These are phyloP conservation scores for Oxyruncus cristatus DNA, from an alignment of 2,113 vertebrate species.

Conservation along the genomic window DNA sequence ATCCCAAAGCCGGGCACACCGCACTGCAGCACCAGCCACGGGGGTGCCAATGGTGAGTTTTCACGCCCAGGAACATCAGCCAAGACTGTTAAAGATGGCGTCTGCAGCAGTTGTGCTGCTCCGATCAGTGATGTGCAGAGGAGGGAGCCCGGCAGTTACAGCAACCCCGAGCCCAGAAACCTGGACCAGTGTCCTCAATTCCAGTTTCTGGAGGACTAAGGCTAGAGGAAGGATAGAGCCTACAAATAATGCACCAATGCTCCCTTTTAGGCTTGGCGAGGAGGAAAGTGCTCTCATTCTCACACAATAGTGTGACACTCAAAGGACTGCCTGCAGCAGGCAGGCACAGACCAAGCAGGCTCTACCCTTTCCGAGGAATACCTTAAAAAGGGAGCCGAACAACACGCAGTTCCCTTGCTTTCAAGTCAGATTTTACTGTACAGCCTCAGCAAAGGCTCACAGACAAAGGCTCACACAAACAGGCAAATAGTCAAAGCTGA, in stretches of 20 bases:
- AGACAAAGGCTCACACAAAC: too few species aligned
- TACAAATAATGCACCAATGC: neutral
- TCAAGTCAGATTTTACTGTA: neutral
- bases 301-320: fast-evolving
- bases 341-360: neutral
- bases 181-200: neutral
- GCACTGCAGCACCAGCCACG: too few species aligned
- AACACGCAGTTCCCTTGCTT: neutral
- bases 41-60: fast-evolving
- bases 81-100: fast-evolving
- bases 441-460: neutral
- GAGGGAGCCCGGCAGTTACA: neutral
- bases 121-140: neutral
- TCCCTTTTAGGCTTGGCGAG: neutral
- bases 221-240: too few species aligned
- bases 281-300: neutral
- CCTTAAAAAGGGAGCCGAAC: neutral
- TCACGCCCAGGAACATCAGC: fast-evolving
- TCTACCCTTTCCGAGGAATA: neutral
- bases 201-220: neutral
- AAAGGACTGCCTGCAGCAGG: neutral
- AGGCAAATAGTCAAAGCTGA: neutral
- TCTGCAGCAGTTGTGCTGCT: neutral
- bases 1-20: fast-evolving
- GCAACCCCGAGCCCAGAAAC: neutral